Conservation (phyloP, 2,113 vertebrate genomes). For the Gopherus evgoodei region DNA sequence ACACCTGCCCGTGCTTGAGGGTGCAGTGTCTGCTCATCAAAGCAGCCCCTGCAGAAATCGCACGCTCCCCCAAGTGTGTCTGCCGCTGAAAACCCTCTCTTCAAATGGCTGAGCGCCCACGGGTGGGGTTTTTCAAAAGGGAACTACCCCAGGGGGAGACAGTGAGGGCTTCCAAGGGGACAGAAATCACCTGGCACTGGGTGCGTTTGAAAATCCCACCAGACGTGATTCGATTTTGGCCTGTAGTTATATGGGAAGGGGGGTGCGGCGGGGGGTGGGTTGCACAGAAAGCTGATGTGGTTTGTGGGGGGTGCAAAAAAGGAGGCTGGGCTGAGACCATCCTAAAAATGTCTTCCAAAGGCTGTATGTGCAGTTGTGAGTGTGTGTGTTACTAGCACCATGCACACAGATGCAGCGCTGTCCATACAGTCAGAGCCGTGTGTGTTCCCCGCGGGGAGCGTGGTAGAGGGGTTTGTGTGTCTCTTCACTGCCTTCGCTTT, state of each 20-base stretch:
- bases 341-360: neutral
- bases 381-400: neutral
- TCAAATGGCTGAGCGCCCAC: neutral
- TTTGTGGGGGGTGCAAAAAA: neutral
- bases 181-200: neutral
- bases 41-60: neutral
- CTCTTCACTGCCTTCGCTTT: neutral
- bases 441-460: neutral
- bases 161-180: neutral
- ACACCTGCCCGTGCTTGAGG: neutral
- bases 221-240: neutral
- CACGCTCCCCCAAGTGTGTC: neutral
- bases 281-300: neutral
- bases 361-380: neutral
- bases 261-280: neutral
- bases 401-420: neutral
- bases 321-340: neutral
- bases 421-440: no score
- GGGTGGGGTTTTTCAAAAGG: neutral
- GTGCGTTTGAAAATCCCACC: neutral
- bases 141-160: neutral
- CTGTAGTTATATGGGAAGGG: neutral
- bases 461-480: accelerated
- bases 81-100: neutral
- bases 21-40: neutral